Evolutionary conservation across 1,140 invertebrate genomes (phyloP).

Genomic region (Andrena cerasifolii): DNA sequence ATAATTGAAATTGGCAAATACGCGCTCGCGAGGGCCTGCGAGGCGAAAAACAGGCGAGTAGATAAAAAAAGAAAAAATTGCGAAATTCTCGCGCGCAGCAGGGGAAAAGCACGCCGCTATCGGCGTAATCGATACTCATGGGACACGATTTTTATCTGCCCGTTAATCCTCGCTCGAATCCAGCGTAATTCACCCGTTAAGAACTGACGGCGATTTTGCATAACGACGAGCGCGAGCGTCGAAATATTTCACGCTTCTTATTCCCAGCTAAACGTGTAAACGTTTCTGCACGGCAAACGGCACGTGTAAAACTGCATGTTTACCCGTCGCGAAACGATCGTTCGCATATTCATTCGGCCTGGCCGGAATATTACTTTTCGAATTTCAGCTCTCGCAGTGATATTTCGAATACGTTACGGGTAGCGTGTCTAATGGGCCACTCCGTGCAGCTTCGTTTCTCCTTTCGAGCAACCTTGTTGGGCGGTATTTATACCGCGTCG

Average conservation of each 20-base stretch:
- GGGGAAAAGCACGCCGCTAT: background rate
- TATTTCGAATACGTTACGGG: constrained; percentile 3
- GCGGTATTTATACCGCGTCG: background rate
- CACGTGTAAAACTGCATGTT: constrained; percentile 4
- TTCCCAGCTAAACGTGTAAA: background rate
- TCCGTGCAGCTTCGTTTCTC: background rate
- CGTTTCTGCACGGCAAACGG: background rate
- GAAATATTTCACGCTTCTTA: background rate
- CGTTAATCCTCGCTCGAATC: background rate
- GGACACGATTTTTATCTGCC: background rate
- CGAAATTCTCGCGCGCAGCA: background rate
- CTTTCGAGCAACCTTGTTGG: background rate
- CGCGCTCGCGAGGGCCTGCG: background rate
- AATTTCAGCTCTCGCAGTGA: constrained; percentile 5
- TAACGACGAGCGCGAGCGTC: background rate
- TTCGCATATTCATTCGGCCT: background rate
- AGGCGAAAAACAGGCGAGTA: background rate
- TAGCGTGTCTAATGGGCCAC: constrained; percentile 10
- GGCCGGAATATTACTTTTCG: background rate
- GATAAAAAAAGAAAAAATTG: constrained; percentile 50
- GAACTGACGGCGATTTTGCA: background rate
- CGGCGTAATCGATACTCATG: background rate
- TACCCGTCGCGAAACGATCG: background rate
- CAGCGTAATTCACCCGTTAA: background rate
- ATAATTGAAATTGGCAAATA: constrained; percentile 22